Base-by-base conservation (phyloP, 2,797 vertebrate genomes). In the Lates japonicus region DNA sequence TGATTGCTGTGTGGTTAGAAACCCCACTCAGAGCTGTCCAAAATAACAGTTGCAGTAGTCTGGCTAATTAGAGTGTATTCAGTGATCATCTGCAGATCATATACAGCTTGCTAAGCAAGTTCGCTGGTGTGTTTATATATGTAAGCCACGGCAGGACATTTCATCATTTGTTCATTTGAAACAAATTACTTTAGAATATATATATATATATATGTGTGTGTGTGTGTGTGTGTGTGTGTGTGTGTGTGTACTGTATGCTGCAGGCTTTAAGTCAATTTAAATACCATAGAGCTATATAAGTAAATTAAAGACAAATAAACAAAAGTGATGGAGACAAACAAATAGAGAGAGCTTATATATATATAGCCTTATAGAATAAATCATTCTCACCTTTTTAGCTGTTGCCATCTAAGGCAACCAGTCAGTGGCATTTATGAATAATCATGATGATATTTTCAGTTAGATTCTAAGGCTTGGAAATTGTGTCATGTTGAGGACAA, bases 401-500 rank as follows among this genome's bases (percentile, higher is more conserved):
- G 20, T 42, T 68, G 37, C 29, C n/a, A 5, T 7, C 54, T 33
- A 73, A 80, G 33, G 41, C 20, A 61, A 54, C 8, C 5, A 48
- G 33, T 62, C 20, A 48, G 33, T 46, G 14, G 41, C 31, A 67
- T 70, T 19, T 67, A n/a, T 29, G 37, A 19, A 14, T 16, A 20
- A 61, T 52, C 1, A 0, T 37, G 35, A 42, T 69, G 8, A 37
- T 48, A 57, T 60, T 41, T 61, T 14, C 7, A 60, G 7, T 44
- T 39, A 31, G 9, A 33, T 52, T 19, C 25, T 9, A 63, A 22
- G 25, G 31, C 3, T 3, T 31, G 20, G 4, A 58, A 77, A 60
- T 78, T 61, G 37, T 51, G 10, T 59, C 14, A 77, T 68, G 64
- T 42, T 20, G 13, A 20, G 68, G 19, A 59, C 22, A 57, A 59